Evolutionary conservation across 2,888 invertebrate species (phyloP), one percentile per base, ranked within the genome.

Genomic region (Pseudococcus viburni): DNA sequence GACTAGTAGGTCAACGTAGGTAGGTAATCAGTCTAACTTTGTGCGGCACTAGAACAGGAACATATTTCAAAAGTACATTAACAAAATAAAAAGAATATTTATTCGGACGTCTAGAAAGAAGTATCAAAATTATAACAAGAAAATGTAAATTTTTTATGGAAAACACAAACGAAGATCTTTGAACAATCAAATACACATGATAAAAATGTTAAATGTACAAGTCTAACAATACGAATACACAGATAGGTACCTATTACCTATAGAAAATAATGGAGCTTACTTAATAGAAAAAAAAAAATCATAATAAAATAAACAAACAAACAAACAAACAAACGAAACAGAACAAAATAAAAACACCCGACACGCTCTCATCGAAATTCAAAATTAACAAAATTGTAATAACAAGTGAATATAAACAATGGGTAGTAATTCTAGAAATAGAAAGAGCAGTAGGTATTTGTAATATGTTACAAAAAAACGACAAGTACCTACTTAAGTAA

Each of bases 121-220:
- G 73, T 73, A 73, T 73, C 73, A 73, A 73, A 73, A 73, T 73
- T 73, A 73, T 73, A 73, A 73, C 73, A 73, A 73, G 73, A 73
- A 73, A 33, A 73, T 33, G 73, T 33, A 73, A 73, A 73, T 73
- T 39, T 68, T 73, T 73, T 73, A 73, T 33, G 73, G 73, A 73
- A 73, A 73, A 73, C 73, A 73, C 33, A 73, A 73, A 73, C 73
- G 33, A 73, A 73, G 73, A 33, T 73, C 73, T 73, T 73, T 17
- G 33, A 26, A 73, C 33, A 73, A 73, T 68, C 64, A 64, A 64
- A 64, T 64, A 22, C 19, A 22, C 15, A 22, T 11, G 22, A 55
- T 64, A 64, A 17, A 64, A 17, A 64, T 22, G 64, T 64, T 64
- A 22, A 42, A 64, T 22, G 22, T 64, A 64, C 64, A 64, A 8